Conservation (phyloP, 1,140 invertebrate species). For the Drosophila melanogaster region Release_6_plus_ISO1_MT NT_033779.5:82501-83000, state of each 20-base stretch:
- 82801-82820: neutral
- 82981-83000: slow-evolving; percentile 70
- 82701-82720: slow-evolving; percentile 17
- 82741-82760: neutral
- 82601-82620: neutral
- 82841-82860: neutral
- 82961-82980: slow-evolving; percentile 50
- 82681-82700: neutral
- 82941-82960: slow-evolving; percentile 52
- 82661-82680: too few relatives aligned
- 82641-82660: too few relatives aligned
- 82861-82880: slow-evolving; percentile 31
- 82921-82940: slow-evolving; percentile 21
- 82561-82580: slow-evolving; percentile 18
- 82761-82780: slow-evolving; percentile 12
- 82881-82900: slow-evolving; percentile 13
- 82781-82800: neutral
- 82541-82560: slow-evolving; percentile 75
- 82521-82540: slow-evolving; percentile 28
- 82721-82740: neutral
- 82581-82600: slow-evolving; percentile 20
- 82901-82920: slow-evolving; percentile 59
- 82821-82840: slow-evolving; percentile 9
- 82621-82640: neutral
- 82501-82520: neutral